A percentile compares a stretch with the other conserved stretches of the same genome.
These are phyloP conservation scores for Lamellibrachia luymesi DNA, from an alignment of 1,140 invertebrate genomes.

Conservation along the genomic window DNA sequence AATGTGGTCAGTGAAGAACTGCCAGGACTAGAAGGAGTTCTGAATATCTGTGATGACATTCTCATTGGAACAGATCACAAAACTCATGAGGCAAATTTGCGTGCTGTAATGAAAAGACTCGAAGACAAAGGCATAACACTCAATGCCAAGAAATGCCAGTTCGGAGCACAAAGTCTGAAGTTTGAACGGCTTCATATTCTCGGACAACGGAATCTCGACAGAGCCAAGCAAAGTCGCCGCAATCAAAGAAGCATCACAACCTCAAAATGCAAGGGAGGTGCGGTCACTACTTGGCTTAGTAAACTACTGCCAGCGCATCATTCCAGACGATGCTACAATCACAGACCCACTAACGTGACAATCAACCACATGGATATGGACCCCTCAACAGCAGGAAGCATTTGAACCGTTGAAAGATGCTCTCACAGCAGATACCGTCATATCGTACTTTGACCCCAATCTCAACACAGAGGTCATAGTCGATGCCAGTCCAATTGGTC, in stretches of 20 bases:
- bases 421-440: slow-evolving; percentile 17
- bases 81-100: not conserved
- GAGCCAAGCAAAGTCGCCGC: not conserved
- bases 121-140: not conserved
- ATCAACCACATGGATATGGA: slow-evolving; percentile 10
- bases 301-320: no score
- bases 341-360: not conserved
- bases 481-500: slow-evolving; percentile 33
- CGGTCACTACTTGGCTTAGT: no score
- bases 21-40: not conserved
- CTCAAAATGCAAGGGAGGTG: not conserved
- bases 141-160: slow-evolving; percentile 3
- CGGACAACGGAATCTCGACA: not conserved
- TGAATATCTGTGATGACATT: slow-evolving; percentile 14
- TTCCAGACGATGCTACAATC: no score
- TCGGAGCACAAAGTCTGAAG: not conserved
- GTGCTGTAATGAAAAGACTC: not conserved
- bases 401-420: slow-evolving; percentile 34
- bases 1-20: not conserved
- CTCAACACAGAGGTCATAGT: slow-evolving; percentile 45
- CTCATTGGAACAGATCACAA: not conserved
- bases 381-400: slow-evolving; percentile 5
- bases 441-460: slow-evolving; percentile 33
- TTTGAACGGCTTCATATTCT: not conserved
- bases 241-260: not conserved